Evolutionary conservation across 2,888 invertebrate species (phyloP), one percentile per base, ranked within the genome.

Genomic region (Acronicta aceris): DNA sequence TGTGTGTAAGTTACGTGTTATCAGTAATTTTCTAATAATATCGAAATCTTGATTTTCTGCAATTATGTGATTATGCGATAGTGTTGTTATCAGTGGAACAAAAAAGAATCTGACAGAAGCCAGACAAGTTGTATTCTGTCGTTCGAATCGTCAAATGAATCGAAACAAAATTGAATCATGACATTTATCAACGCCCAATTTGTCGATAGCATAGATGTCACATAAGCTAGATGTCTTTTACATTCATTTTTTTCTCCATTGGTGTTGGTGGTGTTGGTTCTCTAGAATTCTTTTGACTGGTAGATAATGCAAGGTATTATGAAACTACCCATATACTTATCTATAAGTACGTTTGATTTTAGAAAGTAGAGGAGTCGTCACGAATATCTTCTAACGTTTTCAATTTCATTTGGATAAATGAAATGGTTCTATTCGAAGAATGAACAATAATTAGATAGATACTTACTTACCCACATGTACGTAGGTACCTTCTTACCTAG

Each of bases 321-420:
- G n/a, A n/a, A n/a, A n/a, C n/a, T n/a, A n/a, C n/a, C n/a, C n/a
- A n/a, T n/a, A n/a, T n/a, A n/a, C n/a, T n/a, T n/a, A n/a, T n/a
- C n/a, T n/a, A n/a, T n/a, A n/a, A n/a, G n/a, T n/a, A n/a, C n/a
- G 7, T 33, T 43, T 55, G 16, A 13, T 33, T 64, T 64, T 64
- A 57, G 45, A 63, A 63, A 63, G 65, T n/a, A 38, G 7, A 6
- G 0, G 36, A n/a, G 7, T 38, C n/a, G 38, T 38, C n/a, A 38
- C 38, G 5, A 38, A 36, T 36, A 13, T 36, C 36, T 33, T 30
- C 3, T 1, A 36, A 5, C 0, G n/a, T n/a, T 38, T 38, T 13
- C 38, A 38, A 38, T n/a, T 38, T 38, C 38, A 38, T 38, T 38
- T 33, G 33, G 12, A 7, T 27, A 27, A 27, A 10, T 10, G 10